Evolutionary conservation across 2,113 vertebrate genomes (phyloP).

Genomic region (Paraplagusia blochii): DNA sequence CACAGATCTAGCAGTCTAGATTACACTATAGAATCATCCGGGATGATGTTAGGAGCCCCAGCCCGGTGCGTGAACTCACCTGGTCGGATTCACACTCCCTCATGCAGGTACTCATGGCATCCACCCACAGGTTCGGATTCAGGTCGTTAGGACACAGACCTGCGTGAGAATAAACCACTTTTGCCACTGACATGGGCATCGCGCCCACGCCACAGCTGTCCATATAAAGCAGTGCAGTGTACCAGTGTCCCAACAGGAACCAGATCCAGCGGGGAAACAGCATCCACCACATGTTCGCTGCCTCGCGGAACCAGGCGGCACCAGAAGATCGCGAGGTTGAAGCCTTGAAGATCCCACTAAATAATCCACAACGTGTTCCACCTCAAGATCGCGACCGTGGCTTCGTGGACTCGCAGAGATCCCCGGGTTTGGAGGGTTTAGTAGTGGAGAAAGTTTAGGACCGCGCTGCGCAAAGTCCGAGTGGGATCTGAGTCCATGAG

Average conservation of each 20-base stretch:
- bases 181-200: slow-evolving; percentile 79
- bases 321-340: slow-evolving; percentile 1
- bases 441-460: slow-evolving; percentile 67
- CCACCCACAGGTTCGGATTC: slow-evolving; percentile 99
- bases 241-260: slow-evolving; percentile 78
- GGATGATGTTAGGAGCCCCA: not conserved
- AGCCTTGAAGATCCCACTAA: not conserved
- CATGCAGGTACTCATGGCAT: slow-evolving; percentile 97
- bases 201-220: slow-evolving; percentile 64
- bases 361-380: not conserved
- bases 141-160: slow-evolving; percentile 98
- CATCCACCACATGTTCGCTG: slow-evolving; percentile 81
- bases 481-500: slow-evolving; percentile 51
- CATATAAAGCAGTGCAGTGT: slow-evolving; percentile 65
- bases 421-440: slow-evolving; percentile 73
- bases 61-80: slow-evolving; percentile 76
- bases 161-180: slow-evolving; percentile 91
- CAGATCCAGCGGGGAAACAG: slow-evolving; percentile 80
- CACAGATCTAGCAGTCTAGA: too few species aligned
- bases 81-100: slow-evolving; percentile 91
- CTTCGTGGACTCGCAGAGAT: slow-evolving; percentile 36
- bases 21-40: not conserved
- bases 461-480: slow-evolving; percentile 76
- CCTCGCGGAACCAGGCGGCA: slow-evolving; percentile 24
- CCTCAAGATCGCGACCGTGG: not conserved